A percentile compares a stretch with the other conserved stretches of the same genome.
phyloP scores from a whole-genome alignment of 64 coral and sea anemone genomes.

The Acropora yongei region DNA sequence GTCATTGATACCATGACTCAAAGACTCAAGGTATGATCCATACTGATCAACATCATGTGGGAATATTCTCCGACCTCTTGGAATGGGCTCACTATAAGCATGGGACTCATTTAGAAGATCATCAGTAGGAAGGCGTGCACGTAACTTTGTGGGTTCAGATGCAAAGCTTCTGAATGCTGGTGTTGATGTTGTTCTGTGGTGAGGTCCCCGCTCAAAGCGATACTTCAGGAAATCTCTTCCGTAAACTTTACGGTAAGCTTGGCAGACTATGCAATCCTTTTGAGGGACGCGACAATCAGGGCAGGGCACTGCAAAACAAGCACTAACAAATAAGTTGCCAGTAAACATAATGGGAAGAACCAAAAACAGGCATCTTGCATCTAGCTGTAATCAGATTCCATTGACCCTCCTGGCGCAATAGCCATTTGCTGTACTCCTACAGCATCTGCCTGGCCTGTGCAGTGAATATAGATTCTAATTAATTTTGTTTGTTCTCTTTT shows the following conservation, averaged over 20 bases:
- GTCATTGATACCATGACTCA: slow-evolving; percentile 81
- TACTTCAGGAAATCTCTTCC: slow-evolving; percentile 94
- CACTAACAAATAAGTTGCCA: too few relatives aligned
- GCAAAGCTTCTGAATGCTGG: slow-evolving; percentile 68
- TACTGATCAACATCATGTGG: slow-evolving; percentile 35
- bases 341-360: too few relatives aligned
- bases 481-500: too few relatives aligned
- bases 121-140: slow-evolving; percentile 60
- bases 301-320: slow-evolving; percentile 71
- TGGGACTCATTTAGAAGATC: slow-evolving; percentile 69
- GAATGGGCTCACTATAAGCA: slow-evolving; percentile 92
- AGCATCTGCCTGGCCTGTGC: too few relatives aligned
- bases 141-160: slow-evolving; percentile 68
- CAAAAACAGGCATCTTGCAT: too few relatives aligned
- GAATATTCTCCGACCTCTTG: slow-evolving; percentile 70
- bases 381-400: too few relatives aligned
- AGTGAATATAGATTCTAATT: too few relatives aligned
- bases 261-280: slow-evolving; percentile 96
- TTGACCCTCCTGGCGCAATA: too few relatives aligned
- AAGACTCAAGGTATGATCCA: slow-evolving; percentile 52
- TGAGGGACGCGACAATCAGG: slow-evolving; percentile 85
- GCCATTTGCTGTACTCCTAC: too few relatives aligned
- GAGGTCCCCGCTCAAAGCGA: slow-evolving; percentile 64
- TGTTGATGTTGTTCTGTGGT: slow-evolving; percentile 73
- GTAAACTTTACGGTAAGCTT: slow-evolving; percentile 96